Evolutionary conservation across 2,113 vertebrate genomes (phyloP).

Genomic region (Sebastes fasciatus): DNA sequence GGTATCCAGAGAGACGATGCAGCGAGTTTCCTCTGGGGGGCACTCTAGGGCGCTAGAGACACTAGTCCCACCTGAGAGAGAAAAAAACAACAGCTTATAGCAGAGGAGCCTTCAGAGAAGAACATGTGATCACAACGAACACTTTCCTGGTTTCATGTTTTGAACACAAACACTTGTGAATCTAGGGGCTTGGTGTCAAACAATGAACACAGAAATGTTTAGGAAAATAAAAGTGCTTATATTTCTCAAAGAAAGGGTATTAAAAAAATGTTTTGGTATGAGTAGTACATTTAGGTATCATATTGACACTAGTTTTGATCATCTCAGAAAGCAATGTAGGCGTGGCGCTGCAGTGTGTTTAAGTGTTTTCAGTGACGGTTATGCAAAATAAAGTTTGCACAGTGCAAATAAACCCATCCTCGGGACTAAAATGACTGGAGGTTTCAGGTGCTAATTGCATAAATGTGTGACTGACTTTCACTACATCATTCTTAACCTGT

Average conservation of each 20-base stretch:
- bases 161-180: not conserved
- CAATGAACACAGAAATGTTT: not conserved
- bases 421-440: not conserved
- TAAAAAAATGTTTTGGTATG: not conserved
- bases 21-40: slow-evolving; percentile 93
- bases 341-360: not conserved
- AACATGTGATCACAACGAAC: not conserved
- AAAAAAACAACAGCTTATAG: slow-evolving; percentile 7
- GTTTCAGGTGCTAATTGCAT: slow-evolving; percentile 1
- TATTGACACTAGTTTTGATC: no score
- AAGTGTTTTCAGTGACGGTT: not conserved
- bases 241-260: not conserved
- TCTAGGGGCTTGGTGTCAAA: not conserved
- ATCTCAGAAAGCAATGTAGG: not conserved
- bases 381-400: not conserved
- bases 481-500: not conserved
- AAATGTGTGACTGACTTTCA: slow-evolving; percentile 17
- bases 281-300: not conserved
- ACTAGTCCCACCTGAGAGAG: slow-evolving; percentile 93
- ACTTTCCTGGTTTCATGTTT: not conserved
- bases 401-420: slow-evolving; percentile 2
- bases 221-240: not conserved
- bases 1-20: slow-evolving; percentile 95
- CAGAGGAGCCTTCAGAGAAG: not conserved
- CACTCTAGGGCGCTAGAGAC: slow-evolving; percentile 96